phyloP scores from a whole-genome alignment of 2,797 vertebrate genomes.

The Nasua narica region DNA sequence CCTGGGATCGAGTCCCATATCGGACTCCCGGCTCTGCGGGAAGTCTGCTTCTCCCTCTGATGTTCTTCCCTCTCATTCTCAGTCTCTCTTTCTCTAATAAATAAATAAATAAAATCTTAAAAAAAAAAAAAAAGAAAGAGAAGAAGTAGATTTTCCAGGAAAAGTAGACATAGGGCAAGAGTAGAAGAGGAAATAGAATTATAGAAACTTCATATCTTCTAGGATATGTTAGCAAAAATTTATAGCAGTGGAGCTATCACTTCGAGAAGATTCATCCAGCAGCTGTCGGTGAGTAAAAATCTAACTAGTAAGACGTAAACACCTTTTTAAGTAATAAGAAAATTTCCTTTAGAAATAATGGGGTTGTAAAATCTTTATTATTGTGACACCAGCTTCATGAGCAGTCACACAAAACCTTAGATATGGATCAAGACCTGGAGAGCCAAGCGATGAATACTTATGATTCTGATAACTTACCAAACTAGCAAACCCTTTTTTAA shows the following conservation, averaged over 20 bases:
- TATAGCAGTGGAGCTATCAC: background rate
- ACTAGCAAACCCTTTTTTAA: background rate
- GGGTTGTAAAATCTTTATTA: background rate
- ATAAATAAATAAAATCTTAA: no score
- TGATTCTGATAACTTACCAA: background rate
- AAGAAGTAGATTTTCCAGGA: background rate
- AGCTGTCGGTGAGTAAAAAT: background rate
- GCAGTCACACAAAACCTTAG: background rate
- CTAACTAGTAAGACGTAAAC: background rate
- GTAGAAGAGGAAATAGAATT: background rate
- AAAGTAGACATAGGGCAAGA: background rate
- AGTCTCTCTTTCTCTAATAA: no score
- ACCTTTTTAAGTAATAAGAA: background rate
- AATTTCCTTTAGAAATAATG: background rate
- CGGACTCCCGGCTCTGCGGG: no score
- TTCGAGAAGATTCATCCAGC: background rate
- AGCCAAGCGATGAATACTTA: background rate
- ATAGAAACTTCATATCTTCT: background rate
- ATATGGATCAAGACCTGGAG: background rate
- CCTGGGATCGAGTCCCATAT: no score
- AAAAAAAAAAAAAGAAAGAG: no score
- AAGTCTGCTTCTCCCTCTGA: no score
- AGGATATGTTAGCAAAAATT: background rate
- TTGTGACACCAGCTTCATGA: background rate
- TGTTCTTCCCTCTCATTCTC: no score